Conservation (phyloP, 2,888 invertebrate species). For the Phyllotreta striolata region DNA sequence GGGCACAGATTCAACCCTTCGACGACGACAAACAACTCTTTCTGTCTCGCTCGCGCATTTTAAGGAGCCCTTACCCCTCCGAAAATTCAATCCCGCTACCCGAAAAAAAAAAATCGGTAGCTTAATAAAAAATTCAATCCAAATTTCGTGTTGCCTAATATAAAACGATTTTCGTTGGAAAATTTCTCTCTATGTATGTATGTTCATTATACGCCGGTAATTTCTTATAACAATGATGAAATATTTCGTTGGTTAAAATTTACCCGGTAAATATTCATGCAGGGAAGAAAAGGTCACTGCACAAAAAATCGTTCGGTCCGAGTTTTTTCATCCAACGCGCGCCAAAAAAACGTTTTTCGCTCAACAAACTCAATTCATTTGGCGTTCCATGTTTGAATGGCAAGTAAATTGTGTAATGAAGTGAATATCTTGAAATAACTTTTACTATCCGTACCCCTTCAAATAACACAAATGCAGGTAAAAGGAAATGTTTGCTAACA, state of each 20-base stretch:
- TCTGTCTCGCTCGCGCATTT: slow-evolving; percentile 19
- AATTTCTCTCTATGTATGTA: too few species aligned
- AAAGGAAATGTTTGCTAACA: slow-evolving; percentile 40
- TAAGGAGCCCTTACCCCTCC: slow-evolving; percentile 7
- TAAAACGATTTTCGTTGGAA: too few species aligned
- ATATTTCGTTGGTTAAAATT: too few species aligned
- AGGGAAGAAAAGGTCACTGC: background rate
- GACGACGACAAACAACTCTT: slow-evolving; percentile 22
- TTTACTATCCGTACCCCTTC: slow-evolving; percentile 33
- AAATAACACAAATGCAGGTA: slow-evolving; percentile 40
- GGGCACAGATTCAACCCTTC: slow-evolving; percentile 31
- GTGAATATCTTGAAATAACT: slow-evolving; percentile 39
- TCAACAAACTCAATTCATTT: slow-evolving; percentile 30
- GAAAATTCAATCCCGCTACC: too few species aligned
- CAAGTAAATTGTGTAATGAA: slow-evolving; percentile 35
- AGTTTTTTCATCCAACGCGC: slow-evolving; percentile 8
- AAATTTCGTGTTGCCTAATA: too few species aligned
- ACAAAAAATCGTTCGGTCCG: background rate
- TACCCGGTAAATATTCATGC: too few species aligned
- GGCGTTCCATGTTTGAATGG: slow-evolving; percentile 33
- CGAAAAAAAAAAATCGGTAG: too few species aligned
- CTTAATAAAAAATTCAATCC: too few species aligned
- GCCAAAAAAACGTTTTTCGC: slow-evolving; percentile 31
- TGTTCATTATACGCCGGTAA: too few species aligned
- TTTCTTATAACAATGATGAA: too few species aligned